These are phyloP conservation scores for Cyclopterus lumpus DNA, from an alignment of 2,797 vertebrate species.

Conservation along the genomic window DNA sequence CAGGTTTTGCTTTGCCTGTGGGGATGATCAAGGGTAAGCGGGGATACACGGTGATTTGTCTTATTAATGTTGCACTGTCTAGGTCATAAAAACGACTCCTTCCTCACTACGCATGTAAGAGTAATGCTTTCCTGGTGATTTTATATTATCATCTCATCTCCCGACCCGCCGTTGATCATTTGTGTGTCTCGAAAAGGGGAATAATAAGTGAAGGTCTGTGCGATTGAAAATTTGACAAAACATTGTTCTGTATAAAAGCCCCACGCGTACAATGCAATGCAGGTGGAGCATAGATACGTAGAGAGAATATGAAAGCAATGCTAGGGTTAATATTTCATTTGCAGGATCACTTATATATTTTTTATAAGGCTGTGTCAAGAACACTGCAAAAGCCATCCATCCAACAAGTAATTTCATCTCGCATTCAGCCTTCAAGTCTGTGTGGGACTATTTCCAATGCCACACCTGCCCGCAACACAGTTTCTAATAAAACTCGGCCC, in stretches of 20 bases:
- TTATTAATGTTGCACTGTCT: constrained; percentile 54
- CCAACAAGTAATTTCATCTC: constrained; percentile 66
- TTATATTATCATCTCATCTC: constrained; percentile 49
- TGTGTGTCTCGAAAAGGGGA: constrained; percentile 40
- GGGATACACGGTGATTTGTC: constrained; percentile 48
- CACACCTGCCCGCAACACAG: constrained; percentile 37
- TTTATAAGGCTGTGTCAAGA: constrained; percentile 58
- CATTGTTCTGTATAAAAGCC: constrained; percentile 21
- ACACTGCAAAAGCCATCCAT: constrained; percentile 64
- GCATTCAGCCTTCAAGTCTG: constrained; percentile 48
- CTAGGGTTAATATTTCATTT: constrained; percentile 64
- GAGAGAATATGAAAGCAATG: constrained; percentile 29
- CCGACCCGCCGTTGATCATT: constrained; percentile 41
- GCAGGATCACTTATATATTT: constrained; percentile 58
- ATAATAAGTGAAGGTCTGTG: constrained; percentile 46
- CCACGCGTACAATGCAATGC: constrained; percentile 20
- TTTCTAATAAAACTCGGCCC: constrained; percentile 61
- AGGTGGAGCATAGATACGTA: neutral
- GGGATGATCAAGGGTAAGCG: constrained; percentile 52
- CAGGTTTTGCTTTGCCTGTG: constrained; percentile 37
- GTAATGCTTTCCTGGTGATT: constrained; percentile 46
- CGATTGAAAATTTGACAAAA: constrained; percentile 62
- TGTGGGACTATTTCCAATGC: constrained; percentile 44
- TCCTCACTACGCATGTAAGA: constrained; percentile 44
- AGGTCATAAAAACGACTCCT: constrained; percentile 31